phyloP scores from a whole-genome alignment of 2,113 vertebrate species.

The Struthio camelus region DNA sequence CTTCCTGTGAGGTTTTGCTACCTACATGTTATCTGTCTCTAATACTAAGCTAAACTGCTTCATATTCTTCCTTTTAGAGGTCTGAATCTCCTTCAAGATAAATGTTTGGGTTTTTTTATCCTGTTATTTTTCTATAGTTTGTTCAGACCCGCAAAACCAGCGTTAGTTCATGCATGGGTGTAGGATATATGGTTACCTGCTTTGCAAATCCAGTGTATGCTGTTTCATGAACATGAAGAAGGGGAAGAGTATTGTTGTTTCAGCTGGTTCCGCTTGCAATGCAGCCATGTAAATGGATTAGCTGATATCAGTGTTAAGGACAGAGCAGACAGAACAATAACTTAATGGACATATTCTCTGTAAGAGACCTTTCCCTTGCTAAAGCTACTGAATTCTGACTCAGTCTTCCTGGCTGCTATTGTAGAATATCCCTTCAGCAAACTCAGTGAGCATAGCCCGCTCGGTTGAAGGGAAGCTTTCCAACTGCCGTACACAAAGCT shows the following conservation, averaged over 20 bases:
- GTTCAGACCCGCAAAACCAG: not conserved
- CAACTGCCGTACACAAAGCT: not conserved
- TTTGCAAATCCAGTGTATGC: slow-evolving; percentile 31
- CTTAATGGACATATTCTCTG: not conserved
- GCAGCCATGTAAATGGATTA: not conserved
- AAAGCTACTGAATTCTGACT: slow-evolving; percentile 18
- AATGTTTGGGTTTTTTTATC: slow-evolving; percentile 5
- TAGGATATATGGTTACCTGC: slow-evolving; percentile 27
- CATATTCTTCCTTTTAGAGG: not conserved
- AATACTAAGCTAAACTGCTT: not conserved
- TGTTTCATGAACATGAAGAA: not conserved
- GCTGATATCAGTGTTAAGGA: slow-evolving; percentile 6
- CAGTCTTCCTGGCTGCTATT: not conserved
- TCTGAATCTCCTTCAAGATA: not conserved
- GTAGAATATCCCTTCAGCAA: not conserved
- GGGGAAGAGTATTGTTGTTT: slow-evolving; percentile 56
- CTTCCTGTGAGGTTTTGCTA: not conserved
- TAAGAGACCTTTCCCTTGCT: not conserved
- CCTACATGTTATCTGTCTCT: not conserved
- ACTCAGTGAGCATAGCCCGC: accelerated
- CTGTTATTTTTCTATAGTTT: slow-evolving; percentile 1
- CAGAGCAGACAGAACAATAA: slow-evolving; percentile 23
- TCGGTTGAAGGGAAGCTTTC: not conserved
- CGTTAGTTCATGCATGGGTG: not conserved
- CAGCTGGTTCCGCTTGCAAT: slow-evolving; percentile 49